Conservation (phyloP, 2,113 vertebrate genomes). For the Aleadryas rufinucha region DNA sequence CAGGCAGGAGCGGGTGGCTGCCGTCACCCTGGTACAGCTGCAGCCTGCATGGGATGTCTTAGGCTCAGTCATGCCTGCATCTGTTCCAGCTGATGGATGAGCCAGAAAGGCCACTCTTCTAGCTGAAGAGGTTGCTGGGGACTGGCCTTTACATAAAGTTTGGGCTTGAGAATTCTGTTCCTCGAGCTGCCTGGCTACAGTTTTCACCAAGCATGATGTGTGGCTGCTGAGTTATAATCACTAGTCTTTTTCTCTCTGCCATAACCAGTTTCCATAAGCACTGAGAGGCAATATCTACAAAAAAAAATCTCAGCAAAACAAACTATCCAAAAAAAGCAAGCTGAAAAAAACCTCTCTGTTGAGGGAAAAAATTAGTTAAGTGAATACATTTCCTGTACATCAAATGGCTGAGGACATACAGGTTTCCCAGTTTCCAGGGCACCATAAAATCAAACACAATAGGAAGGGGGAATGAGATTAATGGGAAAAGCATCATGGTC, state of each 20-base stretch:
- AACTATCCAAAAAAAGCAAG: background rate
- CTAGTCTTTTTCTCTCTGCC: background rate
- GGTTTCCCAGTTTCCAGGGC: slow-evolving; percentile 1
- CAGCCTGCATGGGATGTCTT: background rate
- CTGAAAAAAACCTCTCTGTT: background rate
- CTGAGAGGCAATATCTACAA: background rate
- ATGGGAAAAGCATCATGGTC: background rate
- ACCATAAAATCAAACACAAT: background rate
- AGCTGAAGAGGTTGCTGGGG: background rate
- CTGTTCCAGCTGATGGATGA: background rate
- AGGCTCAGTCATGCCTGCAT: background rate
- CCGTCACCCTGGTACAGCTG: background rate
- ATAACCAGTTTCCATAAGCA: background rate
- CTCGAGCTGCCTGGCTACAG: background rate
- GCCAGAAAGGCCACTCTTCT: background rate
- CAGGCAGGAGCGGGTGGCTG: background rate
- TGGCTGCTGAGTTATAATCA: background rate
- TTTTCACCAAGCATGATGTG: background rate
- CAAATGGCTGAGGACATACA: background rate
- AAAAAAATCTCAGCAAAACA: background rate
- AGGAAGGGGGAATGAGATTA: background rate
- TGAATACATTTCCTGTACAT: background rate
- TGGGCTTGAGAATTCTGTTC: background rate
- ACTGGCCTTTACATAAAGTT: background rate
- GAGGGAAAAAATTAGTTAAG: slow-evolving; percentile 1